These are phyloP conservation scores for Parazoanthus swiftii DNA, from an alignment of 92 coral and sea anemone species.

Conservation along the genomic window DNA sequence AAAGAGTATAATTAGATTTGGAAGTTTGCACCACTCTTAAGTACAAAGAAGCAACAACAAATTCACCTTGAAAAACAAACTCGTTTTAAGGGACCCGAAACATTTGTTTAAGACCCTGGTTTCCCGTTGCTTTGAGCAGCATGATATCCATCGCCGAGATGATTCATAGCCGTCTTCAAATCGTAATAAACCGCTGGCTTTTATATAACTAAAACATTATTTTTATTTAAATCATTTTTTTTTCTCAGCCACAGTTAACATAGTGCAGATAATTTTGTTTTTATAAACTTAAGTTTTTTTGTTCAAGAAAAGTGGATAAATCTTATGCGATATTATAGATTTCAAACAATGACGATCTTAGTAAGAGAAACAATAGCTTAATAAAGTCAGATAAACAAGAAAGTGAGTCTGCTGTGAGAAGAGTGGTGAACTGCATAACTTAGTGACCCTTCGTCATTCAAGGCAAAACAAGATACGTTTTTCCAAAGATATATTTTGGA, in stretches of 20 bases:
- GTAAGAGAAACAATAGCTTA: background rate
- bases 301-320: too few relatives aligned
- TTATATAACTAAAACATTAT: too few relatives aligned
- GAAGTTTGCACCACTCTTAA: background rate
- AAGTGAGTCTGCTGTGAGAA: background rate
- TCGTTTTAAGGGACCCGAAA: too few relatives aligned
- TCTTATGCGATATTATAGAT: background rate
- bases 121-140: background rate
- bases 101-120: too few relatives aligned
- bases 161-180: too few relatives aligned
- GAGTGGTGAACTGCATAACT: background rate
- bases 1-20: too few relatives aligned
- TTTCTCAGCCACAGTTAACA: background rate
- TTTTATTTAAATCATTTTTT: background rate
- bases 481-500: too few relatives aligned
- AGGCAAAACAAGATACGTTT: background rate
- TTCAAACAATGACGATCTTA: background rate
- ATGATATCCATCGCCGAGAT: too few relatives aligned
- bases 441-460: background rate
- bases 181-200: too few relatives aligned
- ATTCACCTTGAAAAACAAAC: too few relatives aligned
- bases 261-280: background rate
- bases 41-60: background rate
- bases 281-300: too few relatives aligned
- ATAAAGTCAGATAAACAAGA: background rate